phyloP scores from a whole-genome alignment of 2,113 vertebrate genomes.

The human (Homo sapiens) region DNA sequence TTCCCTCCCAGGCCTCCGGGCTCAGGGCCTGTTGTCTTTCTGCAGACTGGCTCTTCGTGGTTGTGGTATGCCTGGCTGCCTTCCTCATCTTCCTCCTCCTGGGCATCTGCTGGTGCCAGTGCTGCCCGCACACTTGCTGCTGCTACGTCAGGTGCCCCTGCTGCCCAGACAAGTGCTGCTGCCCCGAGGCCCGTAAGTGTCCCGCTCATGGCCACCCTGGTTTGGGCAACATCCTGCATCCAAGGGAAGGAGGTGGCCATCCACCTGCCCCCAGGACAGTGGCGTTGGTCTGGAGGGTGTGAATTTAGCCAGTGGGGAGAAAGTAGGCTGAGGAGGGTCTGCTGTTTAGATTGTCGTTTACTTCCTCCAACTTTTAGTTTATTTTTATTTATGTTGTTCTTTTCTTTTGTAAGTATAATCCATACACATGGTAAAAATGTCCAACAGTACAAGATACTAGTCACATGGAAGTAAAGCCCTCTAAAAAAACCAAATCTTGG shows the following conservation, averaged over 20 bases:
- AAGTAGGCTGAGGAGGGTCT: neutral
- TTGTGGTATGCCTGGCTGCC: constrained; percentile 88
- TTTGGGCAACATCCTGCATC: neutral
- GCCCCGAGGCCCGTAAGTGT: constrained; percentile 91
- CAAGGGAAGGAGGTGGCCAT: neutral
- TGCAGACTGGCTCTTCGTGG: constrained; percentile 93
- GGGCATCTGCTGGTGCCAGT: constrained; percentile 96
- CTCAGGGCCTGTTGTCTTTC: constrained; percentile 34
- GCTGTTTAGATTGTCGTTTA: neutral
- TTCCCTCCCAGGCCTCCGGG: neutral
- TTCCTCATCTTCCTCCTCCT: constrained; percentile 89
- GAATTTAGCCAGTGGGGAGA: neutral
- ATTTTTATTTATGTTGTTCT: neutral
- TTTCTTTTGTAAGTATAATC: neutral
- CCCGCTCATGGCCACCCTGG: fast-evolving
- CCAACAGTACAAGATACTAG: neutral
- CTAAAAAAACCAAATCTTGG: constrained; percentile 23
- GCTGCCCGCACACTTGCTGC: constrained; percentile 95
- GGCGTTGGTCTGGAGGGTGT: neutral
- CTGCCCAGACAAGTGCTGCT: constrained; percentile 93
- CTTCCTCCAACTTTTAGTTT: neutral
- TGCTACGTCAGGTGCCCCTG: constrained; percentile 94
- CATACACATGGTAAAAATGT: neutral
- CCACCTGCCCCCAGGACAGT: neutral
- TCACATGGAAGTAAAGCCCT: neutral